Evolutionary conservation across 2,113 vertebrate species (phyloP).

Genomic region (Myrmophylax atrothorax): DNA sequence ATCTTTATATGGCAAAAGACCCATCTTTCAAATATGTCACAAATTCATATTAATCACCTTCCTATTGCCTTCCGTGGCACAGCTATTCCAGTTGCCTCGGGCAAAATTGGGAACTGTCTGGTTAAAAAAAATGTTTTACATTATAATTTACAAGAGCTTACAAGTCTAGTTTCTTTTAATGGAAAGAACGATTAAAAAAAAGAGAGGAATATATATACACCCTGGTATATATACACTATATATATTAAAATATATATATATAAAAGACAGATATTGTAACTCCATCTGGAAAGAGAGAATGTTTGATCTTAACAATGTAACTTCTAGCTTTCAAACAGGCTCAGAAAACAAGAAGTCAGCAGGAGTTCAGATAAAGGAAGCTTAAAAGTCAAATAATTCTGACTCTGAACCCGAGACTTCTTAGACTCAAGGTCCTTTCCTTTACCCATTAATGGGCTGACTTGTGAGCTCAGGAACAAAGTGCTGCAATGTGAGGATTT

Average conservation of each 20-base stretch:
- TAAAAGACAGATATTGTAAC: slow-evolving; percentile 71
- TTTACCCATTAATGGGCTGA: slow-evolving; percentile 78
- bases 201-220: slow-evolving; percentile 57
- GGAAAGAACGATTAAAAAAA: slow-evolving; percentile 65
- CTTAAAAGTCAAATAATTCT: slow-evolving; percentile 78
- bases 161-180: slow-evolving; percentile 70
- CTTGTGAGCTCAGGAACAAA: slow-evolving; percentile 78
- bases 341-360: slow-evolving; percentile 76
- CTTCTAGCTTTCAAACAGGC: slow-evolving; percentile 75
- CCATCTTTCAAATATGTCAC: slow-evolving; percentile 76
- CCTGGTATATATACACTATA: slow-evolving; percentile 58
- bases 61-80: slow-evolving; percentile 46
- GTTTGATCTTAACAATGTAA: slow-evolving; percentile 79
- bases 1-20: slow-evolving; percentile 74
- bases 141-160: slow-evolving; percentile 72
- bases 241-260: slow-evolving; percentile 69
- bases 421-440: slow-evolving; percentile 75
- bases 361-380: slow-evolving; percentile 77
- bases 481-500: slow-evolving; percentile 76
- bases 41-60: slow-evolving; percentile 73
- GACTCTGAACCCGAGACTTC: slow-evolving; percentile 77
- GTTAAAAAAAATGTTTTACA: slow-evolving; percentile 71
- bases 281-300: slow-evolving; percentile 74
- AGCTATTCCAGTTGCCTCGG: slow-evolving; percentile 60
- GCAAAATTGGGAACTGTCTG: slow-evolving; percentile 68